Evolutionary conservation across 2,888 invertebrate species (phyloP).

Genomic region (Tillus elongatus): DNA sequence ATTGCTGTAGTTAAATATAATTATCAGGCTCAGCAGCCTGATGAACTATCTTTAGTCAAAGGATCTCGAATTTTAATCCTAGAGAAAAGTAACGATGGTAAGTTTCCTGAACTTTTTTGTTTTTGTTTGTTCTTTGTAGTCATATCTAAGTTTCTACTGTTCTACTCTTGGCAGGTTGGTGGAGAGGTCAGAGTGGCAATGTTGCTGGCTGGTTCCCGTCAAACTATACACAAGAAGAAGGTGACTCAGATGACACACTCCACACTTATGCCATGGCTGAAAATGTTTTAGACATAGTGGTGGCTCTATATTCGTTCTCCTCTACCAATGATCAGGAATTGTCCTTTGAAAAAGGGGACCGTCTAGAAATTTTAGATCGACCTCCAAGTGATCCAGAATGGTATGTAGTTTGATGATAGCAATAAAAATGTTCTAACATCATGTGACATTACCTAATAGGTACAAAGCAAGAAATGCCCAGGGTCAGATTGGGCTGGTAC

Average conservation of each 20-base stretch:
- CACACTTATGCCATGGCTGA: slow-evolving; percentile 93
- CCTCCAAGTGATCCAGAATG: slow-evolving; percentile 98
- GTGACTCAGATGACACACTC: slow-evolving; percentile 75
- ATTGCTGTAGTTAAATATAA: slow-evolving; percentile 93
- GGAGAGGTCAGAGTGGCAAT: slow-evolving; percentile 81
- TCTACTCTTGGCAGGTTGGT: too few relatives aligned
- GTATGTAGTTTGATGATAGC: slow-evolving; percentile 37
- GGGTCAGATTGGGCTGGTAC: slow-evolving; percentile 91
- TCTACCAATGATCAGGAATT: slow-evolving; percentile 93
- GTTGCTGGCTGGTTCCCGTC: slow-evolving; percentile 92
- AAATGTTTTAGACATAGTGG: slow-evolving; percentile 91
- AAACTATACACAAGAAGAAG: slow-evolving; percentile 92
- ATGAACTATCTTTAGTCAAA: slow-evolving; percentile 90
- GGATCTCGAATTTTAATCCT: slow-evolving; percentile 90
- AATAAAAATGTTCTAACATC: slow-evolving; percentile 4
- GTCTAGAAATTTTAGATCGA: slow-evolving; percentile 90
- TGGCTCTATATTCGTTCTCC: slow-evolving; percentile 88
- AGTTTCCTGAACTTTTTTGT: slow-evolving; percentile 12
- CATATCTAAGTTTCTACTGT: too few relatives aligned
- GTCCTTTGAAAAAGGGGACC: slow-evolving; percentile 93
- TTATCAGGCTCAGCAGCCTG: slow-evolving; percentile 90
- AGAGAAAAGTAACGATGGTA: slow-evolving; percentile 92
- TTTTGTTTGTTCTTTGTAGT: neutral
- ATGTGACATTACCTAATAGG: slow-evolving; percentile 21
- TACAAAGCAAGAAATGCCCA: slow-evolving; percentile 88